Percentiles rank a stretch among this genome's conserved stretches.
Conservation (phyloP, 2,113 vertebrate species). For the Chascanopsetta lugubris region DNA sequence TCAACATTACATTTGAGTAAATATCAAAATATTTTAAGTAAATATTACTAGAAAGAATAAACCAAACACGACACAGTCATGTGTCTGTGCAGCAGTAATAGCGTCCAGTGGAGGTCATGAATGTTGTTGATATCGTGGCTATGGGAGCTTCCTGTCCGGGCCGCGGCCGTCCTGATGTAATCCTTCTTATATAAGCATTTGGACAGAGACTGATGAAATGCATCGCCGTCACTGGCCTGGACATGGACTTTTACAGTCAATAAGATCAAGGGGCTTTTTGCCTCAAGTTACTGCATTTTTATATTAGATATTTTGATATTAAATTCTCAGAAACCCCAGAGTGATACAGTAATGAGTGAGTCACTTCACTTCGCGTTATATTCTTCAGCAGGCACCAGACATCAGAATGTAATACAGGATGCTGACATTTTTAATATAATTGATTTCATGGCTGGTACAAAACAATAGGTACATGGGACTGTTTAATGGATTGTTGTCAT, state of each 20-base stretch:
- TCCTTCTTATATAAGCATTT: conserved; percentile 72
- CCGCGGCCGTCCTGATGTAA: conserved; percentile 66
- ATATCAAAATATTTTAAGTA: too few species aligned
- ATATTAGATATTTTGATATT: not conserved
- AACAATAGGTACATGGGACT: not conserved
- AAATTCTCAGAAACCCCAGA: conserved; percentile 3
- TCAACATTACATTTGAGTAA: too few species aligned
- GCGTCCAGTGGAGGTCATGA: conserved; percentile 31
- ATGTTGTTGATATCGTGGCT: conserved; percentile 38
- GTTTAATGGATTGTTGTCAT: not conserved
- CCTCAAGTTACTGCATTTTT: not conserved
- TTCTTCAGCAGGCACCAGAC: not conserved
- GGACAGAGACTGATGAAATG: conserved; percentile 55
- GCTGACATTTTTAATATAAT: not conserved
- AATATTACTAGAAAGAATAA: too few species aligned
- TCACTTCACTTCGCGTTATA: not conserved
- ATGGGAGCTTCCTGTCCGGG: conserved; percentile 47
- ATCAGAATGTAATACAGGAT: not conserved
- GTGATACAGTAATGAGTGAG: not conserved
- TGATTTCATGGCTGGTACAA: too few species aligned
- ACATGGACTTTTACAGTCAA: conserved; percentile 54
- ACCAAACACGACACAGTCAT: not conserved
- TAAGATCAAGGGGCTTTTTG: conserved; percentile 42
- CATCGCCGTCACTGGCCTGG: conserved; percentile 27
- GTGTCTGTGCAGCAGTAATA: conserved; percentile 5